Conservation (phyloP, 2,888 invertebrate genomes). For the Leptinotarsa rubiginosa region DNA sequence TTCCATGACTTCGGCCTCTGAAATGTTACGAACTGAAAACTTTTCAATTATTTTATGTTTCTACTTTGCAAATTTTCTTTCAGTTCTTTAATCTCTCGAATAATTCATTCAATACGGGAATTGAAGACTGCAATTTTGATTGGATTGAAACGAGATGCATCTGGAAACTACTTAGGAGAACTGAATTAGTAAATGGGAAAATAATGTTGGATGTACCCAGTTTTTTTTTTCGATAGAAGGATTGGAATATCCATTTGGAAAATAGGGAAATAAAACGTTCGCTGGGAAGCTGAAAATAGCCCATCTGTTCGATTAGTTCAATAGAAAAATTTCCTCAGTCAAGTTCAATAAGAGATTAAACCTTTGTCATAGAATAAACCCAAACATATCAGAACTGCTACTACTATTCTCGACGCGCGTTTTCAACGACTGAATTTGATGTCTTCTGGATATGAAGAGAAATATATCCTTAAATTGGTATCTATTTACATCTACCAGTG, state of each 20-base stretch:
- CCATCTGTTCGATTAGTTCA: no score
- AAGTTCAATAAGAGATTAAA: no score
- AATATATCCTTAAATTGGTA: no score
- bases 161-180: constrained; percentile 9
- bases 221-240: neutral
- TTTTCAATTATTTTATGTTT: neutral
- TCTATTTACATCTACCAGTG: no score
- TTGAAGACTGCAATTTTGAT: constrained; percentile 22
- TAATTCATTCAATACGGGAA: constrained; percentile 13
- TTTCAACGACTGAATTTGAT: no score
- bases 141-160: constrained; percentile 18
- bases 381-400: no score
- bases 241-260: neutral
- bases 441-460: no score
- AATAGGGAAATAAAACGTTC: neutral
- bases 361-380: no score
- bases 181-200: constrained; percentile 25
- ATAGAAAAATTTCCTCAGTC: no score
- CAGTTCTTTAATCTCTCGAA: neutral
- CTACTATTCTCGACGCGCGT: no score
- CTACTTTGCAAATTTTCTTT: neutral
- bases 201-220: constrained; percentile 20
- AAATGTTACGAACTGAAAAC: neutral
- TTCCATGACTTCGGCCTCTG: neutral
- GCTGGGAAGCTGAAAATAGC: neutral